Conservation (phyloP, 2,888 invertebrate species). For the Ditylenchus weischeri region DNA sequence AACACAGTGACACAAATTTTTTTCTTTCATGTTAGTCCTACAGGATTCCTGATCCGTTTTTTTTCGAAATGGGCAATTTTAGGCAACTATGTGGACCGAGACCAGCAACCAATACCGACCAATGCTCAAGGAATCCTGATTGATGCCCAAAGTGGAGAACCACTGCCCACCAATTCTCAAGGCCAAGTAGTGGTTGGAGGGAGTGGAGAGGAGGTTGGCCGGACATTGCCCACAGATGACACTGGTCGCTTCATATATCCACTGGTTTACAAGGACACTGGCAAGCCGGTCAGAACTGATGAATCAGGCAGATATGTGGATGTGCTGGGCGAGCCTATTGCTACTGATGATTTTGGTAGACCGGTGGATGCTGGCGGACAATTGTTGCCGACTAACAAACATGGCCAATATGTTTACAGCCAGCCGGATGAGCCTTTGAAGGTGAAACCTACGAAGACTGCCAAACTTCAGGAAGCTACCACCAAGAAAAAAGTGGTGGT, state of each 20-base stretch:
- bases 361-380: constrained; percentile 34
- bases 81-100: constrained; percentile 32
- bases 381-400: constrained; percentile 27
- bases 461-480: neutral
- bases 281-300: constrained; percentile 36
- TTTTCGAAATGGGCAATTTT: no score
- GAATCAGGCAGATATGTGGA: constrained; percentile 20
- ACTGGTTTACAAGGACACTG: constrained; percentile 31
- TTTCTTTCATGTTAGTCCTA: no score
- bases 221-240: constrained; percentile 36
- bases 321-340: constrained; percentile 20
- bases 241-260: constrained; percentile 35
- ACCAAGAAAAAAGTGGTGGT: constrained; percentile 7
- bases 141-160: constrained; percentile 34
- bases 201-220: constrained; percentile 3
- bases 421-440: constrained; percentile 5
- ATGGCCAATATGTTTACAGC: constrained; percentile 27
- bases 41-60: no score
- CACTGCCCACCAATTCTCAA: constrained; percentile 35
- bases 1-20: no score
- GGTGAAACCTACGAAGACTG: constrained; percentile 5
- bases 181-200: constrained; percentile 31
- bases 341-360: constrained; percentile 34
- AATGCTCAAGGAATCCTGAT: constrained; percentile 30
- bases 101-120: constrained; percentile 40